Evolutionary conservation across 2,797 vertebrate genomes (phyloP), one percentile per base, ranked within the genome.

Genomic region (Rhinichthys osculus): DNA sequence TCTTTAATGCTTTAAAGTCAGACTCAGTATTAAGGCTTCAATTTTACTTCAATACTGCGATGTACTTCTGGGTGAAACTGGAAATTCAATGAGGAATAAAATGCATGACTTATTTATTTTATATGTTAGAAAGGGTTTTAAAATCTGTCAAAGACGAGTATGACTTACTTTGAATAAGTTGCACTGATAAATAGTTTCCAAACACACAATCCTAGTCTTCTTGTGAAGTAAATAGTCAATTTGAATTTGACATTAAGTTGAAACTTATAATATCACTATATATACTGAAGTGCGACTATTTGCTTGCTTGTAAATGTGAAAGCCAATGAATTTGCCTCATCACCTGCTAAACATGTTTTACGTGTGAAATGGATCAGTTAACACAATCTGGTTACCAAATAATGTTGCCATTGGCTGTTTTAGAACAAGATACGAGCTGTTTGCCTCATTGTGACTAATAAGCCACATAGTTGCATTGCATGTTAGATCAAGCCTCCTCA

Each of bases 1-100:
- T 93, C 70, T 44, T 38, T 50, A 4, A 71, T 52, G n/a, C 71
- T 74, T 64, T 64, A n/a, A 74, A 44, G 11, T 59, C 21, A 16
- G 4, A 72, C 17, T 27, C 11, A 3, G 14, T n/a, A 57, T 30
- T n/a, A 52, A 81, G n/a, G 47, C 47, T 19, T 1, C 40, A 14
- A 27, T n/a, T 35, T 14, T 47, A 47, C 42, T 66, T 30, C 16
- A 10, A 27, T 38, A n/a, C 23, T 47, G 40, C 33, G 8, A 30
- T 30, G 35, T 27, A 3, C 35, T 42, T 27, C 6, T 4, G 69
- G 38, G 21, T 73, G 27, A 47, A 50, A 47, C n/a, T 4, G 40
- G 21, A 23, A 13, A 40, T 40, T 72, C 13, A 16, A 1, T 17
- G 7, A 73, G 71, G 17, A 33, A 50, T 50, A 47, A 33, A 30